These are phyloP conservation scores for Notothenia rossii DNA, from an alignment of 2,113 vertebrate genomes.

Conservation along the genomic window DNA sequence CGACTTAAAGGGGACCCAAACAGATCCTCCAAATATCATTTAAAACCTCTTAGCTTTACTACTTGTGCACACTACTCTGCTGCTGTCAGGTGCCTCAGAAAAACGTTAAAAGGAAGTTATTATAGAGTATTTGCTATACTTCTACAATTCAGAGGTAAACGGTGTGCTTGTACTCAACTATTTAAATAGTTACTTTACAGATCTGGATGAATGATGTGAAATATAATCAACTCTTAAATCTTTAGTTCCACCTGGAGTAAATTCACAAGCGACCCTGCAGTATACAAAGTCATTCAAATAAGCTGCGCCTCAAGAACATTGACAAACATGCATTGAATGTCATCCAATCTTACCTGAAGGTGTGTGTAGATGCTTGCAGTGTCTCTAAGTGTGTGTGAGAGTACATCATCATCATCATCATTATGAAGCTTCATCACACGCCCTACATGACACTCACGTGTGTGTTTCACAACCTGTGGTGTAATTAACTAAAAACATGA, in stretches of 20 bases:
- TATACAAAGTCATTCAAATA: too few species aligned
- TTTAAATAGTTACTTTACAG: too few species aligned
- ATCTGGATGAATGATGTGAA: too few species aligned
- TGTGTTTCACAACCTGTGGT: not conserved
- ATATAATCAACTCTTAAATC: too few species aligned
- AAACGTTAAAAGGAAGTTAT: not conserved
- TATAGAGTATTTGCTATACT: too few species aligned
- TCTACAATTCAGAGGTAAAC: too few species aligned
- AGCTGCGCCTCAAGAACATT: too few species aligned
- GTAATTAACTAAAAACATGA: too few species aligned
- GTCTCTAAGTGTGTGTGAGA: slow-evolving; percentile 39
- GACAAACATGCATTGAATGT: too few species aligned
- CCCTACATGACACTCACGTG: slow-evolving; percentile 3
- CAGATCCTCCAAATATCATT: not conserved
- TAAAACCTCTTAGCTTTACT: slow-evolving; percentile 10
- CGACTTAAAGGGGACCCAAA: slow-evolving; percentile 5
- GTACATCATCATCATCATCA: slow-evolving; percentile 16
- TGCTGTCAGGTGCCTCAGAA: not conserved
- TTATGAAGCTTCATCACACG: slow-evolving; percentile 38
- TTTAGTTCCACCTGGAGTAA: too few species aligned
- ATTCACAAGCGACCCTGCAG: too few species aligned
- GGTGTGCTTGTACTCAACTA: too few species aligned
- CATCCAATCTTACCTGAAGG: slow-evolving; percentile 60
- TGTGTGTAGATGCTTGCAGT: slow-evolving; percentile 37
- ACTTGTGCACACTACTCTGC: not conserved